A percentile compares a stretch with the other conserved stretches of the same genome.
Evolutionary conservation across 2,113 vertebrate species (phyloP).

Genomic region (Trichomycterus rosablanca): DNA sequence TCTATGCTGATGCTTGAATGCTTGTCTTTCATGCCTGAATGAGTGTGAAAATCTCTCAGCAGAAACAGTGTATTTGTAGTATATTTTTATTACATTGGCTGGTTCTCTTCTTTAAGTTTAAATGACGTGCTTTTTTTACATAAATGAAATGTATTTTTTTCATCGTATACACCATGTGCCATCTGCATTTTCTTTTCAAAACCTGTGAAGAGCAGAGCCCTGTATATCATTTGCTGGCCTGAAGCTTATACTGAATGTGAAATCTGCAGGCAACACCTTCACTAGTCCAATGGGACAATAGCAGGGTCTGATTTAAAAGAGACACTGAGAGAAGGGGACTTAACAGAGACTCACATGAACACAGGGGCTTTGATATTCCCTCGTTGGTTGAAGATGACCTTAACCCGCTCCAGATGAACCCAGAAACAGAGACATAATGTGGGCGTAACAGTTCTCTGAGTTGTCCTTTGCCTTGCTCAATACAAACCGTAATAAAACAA

Average conservation of each 20-base stretch:
- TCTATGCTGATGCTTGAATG: slow-evolving; percentile 34
- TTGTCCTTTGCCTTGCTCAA: slow-evolving; percentile 58
- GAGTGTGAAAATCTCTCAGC: slow-evolving; percentile 13
- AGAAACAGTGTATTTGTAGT: too few species aligned
- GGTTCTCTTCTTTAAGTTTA: slow-evolving; percentile 24
- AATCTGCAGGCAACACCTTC: slow-evolving; percentile 53
- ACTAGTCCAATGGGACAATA: slow-evolving; percentile 50
- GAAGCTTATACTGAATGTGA: slow-evolving; percentile 48
- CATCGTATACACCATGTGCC: slow-evolving; percentile 22
- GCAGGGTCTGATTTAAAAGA: slow-evolving; percentile 45
- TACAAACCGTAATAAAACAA: slow-evolving; percentile 62
- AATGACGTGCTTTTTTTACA: background rate
- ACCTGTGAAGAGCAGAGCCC: slow-evolving; percentile 31
- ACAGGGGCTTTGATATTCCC: slow-evolving; percentile 62
- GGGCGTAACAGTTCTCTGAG: slow-evolving; percentile 56
- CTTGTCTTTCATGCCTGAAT: slow-evolving; percentile 20
- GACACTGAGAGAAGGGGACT: slow-evolving; percentile 56
- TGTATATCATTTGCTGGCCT: slow-evolving; percentile 46
- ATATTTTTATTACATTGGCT: background rate
- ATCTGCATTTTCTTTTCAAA: slow-evolving; percentile 21
- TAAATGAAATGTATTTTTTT: slow-evolving; percentile 16
- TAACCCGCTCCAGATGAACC: slow-evolving; percentile 62
- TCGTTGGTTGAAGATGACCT: slow-evolving; percentile 62
- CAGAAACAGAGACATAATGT: slow-evolving; percentile 51
- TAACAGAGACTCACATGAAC: slow-evolving; percentile 33